Conservation (phyloP, 2,113 vertebrate genomes). For the Regulus satrapa region DNA sequence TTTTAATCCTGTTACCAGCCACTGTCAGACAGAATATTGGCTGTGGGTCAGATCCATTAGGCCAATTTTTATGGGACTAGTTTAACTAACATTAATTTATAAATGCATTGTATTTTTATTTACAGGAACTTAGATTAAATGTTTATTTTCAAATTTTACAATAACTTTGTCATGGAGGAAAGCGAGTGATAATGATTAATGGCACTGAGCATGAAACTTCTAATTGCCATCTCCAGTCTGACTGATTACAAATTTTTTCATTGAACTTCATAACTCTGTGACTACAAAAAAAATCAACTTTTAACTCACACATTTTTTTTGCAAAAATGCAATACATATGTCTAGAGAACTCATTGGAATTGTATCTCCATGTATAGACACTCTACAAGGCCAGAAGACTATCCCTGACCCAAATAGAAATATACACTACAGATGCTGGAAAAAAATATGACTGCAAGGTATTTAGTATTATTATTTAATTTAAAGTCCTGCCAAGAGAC, state of each 20-base stretch:
- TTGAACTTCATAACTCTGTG: neutral
- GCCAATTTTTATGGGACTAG: neutral
- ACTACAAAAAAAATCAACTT: neutral
- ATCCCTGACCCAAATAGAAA: neutral
- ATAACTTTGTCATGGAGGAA: neutral
- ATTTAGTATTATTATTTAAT: conserved; percentile 3
- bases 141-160: neutral
- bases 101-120: neutral
- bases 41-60: neutral
- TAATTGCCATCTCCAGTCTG: neutral
- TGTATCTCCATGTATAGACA: neutral
- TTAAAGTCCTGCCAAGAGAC: neutral
- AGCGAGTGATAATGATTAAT: neutral
- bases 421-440: neutral
- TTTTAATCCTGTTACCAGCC: neutral
- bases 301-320: neutral
- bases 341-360: neutral
- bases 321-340: neutral
- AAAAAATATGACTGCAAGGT: neutral
- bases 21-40: neutral
- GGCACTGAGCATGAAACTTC: neutral
- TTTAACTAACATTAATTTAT: neutral
- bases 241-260: neutral
- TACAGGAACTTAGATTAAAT: neutral
- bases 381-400: neutral